Evolutionary conservation across 1,140 invertebrate species (phyloP), one percentile per base, ranked within the genome.

Genomic region (Vanessa atalanta): DNA sequence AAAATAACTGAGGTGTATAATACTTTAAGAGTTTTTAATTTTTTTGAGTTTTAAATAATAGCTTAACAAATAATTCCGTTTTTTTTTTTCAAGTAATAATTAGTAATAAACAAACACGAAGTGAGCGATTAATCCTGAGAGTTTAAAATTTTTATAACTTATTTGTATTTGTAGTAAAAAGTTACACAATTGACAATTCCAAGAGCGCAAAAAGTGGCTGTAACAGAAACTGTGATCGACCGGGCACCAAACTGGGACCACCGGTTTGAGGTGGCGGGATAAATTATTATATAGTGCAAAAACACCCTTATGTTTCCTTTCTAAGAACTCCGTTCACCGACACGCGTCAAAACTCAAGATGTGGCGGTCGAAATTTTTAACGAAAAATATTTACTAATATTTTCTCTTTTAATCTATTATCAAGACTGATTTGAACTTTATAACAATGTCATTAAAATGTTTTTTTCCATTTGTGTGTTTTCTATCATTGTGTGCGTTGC

Each of bases 181-280:
- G 23, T 23, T 23, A 23, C 2, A 57, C 53, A 23, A 23, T 11
- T 23, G 53, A 55, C 26, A 20, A 48, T 16, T 48, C 63, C 43
- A 15, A 20, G 11, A 9, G n/a, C 31, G 51, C 20, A 61, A 66
- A 66, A 66, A 66, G 65, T 23, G 50, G 65, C 47, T 66, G 65
- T 66, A 66, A 66, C 26, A 66, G 47, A 66, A 50, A 66, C 65
- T 47, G 65, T 66, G 43, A 66, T 50, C 57, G 20, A 37, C 57
- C 47, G 65, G 65, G 65, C 47, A 51, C 26, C 65, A 51, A 66
- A 51, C 65, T 16, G n/a, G 65, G 65, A 51, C 37, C 65, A 66
- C 65, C 65, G 65, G 65, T 66, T 51, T 51, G 20, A 51, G 48
- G 65, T 66, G 65, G 9, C 65, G 65, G 15, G 15, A 51, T 57